Conservation (phyloP, 2,888 invertebrate species). For the Ophioninae sp. region DNA sequence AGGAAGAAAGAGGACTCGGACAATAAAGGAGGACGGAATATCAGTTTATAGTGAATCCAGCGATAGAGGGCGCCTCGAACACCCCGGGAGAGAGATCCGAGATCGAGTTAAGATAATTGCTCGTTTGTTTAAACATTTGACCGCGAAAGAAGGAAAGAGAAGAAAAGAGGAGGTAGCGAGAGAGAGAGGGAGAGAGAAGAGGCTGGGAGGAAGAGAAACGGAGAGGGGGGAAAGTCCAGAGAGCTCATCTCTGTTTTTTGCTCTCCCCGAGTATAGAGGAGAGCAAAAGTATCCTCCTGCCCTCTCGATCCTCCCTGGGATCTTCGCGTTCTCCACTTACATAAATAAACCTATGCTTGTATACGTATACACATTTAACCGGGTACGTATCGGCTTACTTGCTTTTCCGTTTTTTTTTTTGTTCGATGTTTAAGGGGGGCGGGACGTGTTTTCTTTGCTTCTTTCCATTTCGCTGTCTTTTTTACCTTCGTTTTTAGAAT, state of each 20-base stretch:
- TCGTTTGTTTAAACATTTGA: slow-evolving; percentile 80
- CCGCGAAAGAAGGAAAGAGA: slow-evolving; percentile 61
- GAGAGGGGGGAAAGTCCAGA: slow-evolving; percentile 28
- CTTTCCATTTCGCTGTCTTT: slow-evolving; percentile 11
- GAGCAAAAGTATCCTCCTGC: slow-evolving; percentile 42
- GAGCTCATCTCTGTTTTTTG: slow-evolving; percentile 54
- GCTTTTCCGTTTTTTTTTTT: slow-evolving; percentile 39
- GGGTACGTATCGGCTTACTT: slow-evolving; percentile 42
- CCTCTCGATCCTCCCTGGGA: slow-evolving; percentile 40
- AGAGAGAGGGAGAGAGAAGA: slow-evolving; percentile 19
- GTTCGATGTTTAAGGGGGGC: too few species aligned
- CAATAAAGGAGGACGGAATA: slow-evolving; percentile 57
- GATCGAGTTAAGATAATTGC: slow-evolving; percentile 80
- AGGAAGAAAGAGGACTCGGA: slow-evolving; percentile 48
- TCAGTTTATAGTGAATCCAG: slow-evolving; percentile 54
- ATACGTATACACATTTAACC: slow-evolving; percentile 2
- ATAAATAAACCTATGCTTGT: not conserved
- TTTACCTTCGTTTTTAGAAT: slow-evolving; percentile 20
- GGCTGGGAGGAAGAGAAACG: slow-evolving; percentile 14
- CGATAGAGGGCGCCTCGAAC: slow-evolving; percentile 61
- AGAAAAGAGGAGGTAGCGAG: slow-evolving; percentile 30
- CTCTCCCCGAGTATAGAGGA: slow-evolving; percentile 18
- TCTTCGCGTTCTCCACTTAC: slow-evolving; percentile 32
- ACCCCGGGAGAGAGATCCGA: slow-evolving; percentile 72
- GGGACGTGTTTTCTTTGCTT: not conserved